A percentile compares a stretch with the other conserved stretches of the same genome.
phyloP scores from a whole-genome alignment of 2,888 invertebrate genomes.

The Temnothorax unifasciatus region DNA sequence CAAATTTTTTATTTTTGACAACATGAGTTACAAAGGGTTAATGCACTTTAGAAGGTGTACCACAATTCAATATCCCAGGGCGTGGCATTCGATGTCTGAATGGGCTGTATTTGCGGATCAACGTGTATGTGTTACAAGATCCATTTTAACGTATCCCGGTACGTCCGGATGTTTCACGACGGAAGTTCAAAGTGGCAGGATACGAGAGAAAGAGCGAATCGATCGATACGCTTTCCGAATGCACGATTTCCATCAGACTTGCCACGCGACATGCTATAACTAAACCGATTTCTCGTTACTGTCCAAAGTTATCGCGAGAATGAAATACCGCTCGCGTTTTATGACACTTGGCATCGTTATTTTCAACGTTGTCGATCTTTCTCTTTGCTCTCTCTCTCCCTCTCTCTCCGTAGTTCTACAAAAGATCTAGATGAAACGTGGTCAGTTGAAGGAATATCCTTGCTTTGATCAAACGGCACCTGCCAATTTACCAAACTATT shows the following conservation, averaged over 20 bases:
- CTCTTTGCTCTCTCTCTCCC: neutral
- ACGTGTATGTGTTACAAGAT: conserved; percentile 38
- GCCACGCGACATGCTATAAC: conserved; percentile 20
- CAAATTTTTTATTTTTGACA: too few relatives aligned
- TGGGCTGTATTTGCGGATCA: conserved; percentile 49
- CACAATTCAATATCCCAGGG: neutral
- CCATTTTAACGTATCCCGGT: conserved; percentile 39
- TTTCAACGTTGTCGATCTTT: conserved; percentile 18
- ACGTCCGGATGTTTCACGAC: conserved; percentile 15
- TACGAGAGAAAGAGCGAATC: conserved; percentile 37
- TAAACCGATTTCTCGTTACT: conserved; percentile 51
- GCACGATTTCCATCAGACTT: conserved; percentile 41
- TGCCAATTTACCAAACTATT: neutral
- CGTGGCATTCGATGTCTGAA: neutral
- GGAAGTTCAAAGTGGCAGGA: conserved; percentile 41
- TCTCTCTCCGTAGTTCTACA: neutral
- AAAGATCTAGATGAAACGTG: conserved; percentile 4
- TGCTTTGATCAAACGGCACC: conserved; percentile 5
- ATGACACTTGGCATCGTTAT: conserved; percentile 12
- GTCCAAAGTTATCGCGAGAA: conserved; percentile 44
- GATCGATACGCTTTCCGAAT: conserved; percentile 8
- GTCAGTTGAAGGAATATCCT: neutral
- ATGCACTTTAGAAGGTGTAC: neutral
- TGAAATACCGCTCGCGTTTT: conserved; percentile 20
- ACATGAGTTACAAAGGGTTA: too few relatives aligned